These are phyloP conservation scores for Burhinus bistriatus DNA, from an alignment of 2,113 vertebrate species.

Conservation along the genomic window DNA sequence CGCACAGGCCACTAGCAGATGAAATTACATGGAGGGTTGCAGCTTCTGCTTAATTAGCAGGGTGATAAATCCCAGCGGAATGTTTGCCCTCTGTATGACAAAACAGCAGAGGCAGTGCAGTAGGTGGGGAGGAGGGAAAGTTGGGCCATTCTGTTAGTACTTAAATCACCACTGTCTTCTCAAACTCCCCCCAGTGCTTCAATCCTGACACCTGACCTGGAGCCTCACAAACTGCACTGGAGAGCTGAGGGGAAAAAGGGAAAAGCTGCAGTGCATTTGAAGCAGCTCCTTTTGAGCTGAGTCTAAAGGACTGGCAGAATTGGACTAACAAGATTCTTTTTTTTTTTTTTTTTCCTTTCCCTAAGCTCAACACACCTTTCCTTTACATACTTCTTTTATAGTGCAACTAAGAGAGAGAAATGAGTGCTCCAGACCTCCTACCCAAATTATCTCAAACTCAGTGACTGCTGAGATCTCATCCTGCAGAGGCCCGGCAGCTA, in stretches of 20 bases:
- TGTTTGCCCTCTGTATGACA: not conserved
- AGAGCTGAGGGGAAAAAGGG: not conserved
- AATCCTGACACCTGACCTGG: not conserved
- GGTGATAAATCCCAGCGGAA: not conserved
- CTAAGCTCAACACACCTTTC: not conserved
- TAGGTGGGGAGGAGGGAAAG: not conserved
- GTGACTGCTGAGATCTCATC: not conserved
- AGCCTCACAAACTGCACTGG: not conserved
- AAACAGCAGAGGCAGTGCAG: not conserved
- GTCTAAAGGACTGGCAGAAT: not conserved
- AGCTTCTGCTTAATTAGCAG: slow-evolving; percentile 6
- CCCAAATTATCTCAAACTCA: not conserved
- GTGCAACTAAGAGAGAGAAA: not conserved
- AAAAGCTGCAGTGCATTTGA: not conserved
- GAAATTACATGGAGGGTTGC: not conserved
- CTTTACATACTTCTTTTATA: not conserved
- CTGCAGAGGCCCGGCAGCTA: not conserved
- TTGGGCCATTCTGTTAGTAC: not conserved
- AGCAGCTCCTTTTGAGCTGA: not conserved
- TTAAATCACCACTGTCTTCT: not conserved
- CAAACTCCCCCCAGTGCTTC: not conserved
- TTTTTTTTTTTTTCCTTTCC: too few relatives aligned
- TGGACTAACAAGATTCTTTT: too few relatives aligned
- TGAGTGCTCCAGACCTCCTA: not conserved
- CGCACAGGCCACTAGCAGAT: not conserved